Evolutionary conservation across 1,140 invertebrate species (phyloP).

Genomic region (Drosophila pandora): DNA sequence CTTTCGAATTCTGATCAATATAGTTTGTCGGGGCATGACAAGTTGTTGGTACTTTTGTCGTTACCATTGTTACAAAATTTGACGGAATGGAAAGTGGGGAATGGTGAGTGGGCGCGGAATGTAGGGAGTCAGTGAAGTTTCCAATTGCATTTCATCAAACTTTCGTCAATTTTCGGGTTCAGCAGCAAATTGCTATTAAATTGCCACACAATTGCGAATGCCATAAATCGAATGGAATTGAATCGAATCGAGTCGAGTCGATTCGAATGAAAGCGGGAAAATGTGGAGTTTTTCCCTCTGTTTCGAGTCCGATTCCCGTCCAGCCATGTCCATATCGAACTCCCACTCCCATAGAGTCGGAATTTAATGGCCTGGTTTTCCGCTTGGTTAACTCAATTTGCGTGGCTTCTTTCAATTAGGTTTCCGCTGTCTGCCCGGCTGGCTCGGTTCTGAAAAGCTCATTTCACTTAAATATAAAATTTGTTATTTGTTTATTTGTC

Average conservation of each 20-base stretch:
- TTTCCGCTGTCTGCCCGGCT: slow-evolving; percentile 60
- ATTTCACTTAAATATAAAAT: slow-evolving; percentile 68
- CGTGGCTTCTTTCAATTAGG: slow-evolving; percentile 79
- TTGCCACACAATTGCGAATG: slow-evolving; percentile 76
- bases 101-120: slow-evolving; percentile 27
- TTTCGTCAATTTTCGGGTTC: slow-evolving; percentile 62
- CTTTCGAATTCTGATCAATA: slow-evolving; percentile 46
- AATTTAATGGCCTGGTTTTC: slow-evolving; percentile 80
- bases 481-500: slow-evolving; percentile 76
- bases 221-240: slow-evolving; percentile 72
- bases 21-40: slow-evolving; percentile 13
- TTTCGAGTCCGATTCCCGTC: slow-evolving; percentile 19
- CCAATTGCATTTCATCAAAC: slow-evolving; percentile 77
- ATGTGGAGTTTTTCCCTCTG: slow-evolving; percentile 14
- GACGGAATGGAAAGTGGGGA: slow-evolving; percentile 13
- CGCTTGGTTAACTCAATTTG: slow-evolving; percentile 81
- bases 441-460: slow-evolving; percentile 45
- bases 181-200: slow-evolving; percentile 77
- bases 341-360: slow-evolving; percentile 37
- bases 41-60: slow-evolving; percentile 33
- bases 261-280: slow-evolving; percentile 29
- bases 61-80: slow-evolving; percentile 65
- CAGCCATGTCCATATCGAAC: slow-evolving; percentile 6
- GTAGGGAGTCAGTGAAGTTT: slow-evolving; percentile 56
- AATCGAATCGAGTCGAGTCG: slow-evolving; percentile 60